Evolutionary conservation across 2,797 vertebrate genomes (phyloP), one percentile per base, ranked within the genome.

Genomic region (Holocentrus rufus): DNA sequence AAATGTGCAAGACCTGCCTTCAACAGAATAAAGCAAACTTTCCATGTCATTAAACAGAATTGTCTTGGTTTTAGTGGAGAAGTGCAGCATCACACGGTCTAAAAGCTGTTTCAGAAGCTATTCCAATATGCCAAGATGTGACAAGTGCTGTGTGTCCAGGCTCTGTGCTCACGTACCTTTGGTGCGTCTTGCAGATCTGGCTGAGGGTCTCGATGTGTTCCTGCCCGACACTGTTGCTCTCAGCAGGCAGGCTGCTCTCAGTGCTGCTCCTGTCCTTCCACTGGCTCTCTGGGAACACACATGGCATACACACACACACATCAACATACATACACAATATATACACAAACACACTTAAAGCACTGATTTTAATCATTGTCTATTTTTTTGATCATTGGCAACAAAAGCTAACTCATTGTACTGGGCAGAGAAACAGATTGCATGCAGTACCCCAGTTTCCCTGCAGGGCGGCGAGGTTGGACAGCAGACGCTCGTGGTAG

Each of bases 401-500:
- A 30, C 17, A 36, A 25, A 14, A 66, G 52, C 42, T 11, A 10
- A 25, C 22, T 27, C 11, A 18, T 5, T n/a, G 17, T 17, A 49
- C 1, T 4, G n/a, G 27, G 10, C 52, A 9, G 20, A 14, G 27
- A 67, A 64, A 68, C 1, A 23, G 34, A 61, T 62, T 64, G 27
- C 13, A 36, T 61, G 76, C 76, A 82, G 74, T 91, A 99, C 98
- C 97, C 97, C 97, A 99, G 73, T 95, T 93, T 13, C 96, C 94
- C 88, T 98, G 96, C 89, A 99, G 93, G 73, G 92, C 88, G 50
- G 93, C 90, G 55, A 99, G 95, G 91, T 99, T 99, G 83, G 94
- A 93, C 55, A 99, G 95, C 77, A 99, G 89, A 22, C 96, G 95
- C 71, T 98, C 93, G n/a, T 98, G 97, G 86, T 99, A 99, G 5